Base-by-base conservation (phyloP, 2,888 invertebrate genomes). In the Drosophila mimetica region DNA sequence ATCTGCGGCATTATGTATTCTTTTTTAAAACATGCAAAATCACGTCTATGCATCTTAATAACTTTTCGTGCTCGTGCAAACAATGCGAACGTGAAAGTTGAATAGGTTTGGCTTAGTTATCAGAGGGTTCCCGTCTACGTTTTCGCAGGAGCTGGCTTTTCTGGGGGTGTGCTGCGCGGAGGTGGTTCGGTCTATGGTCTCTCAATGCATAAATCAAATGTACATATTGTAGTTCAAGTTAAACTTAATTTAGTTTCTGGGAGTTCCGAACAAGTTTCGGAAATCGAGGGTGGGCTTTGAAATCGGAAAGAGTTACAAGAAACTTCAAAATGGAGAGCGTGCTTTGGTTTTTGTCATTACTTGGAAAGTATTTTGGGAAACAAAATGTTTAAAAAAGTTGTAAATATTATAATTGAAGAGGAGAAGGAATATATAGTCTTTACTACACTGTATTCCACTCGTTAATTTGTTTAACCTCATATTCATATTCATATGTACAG, bases 11-110 rank as follows among this genome's bases (percentile, higher is more conserved):
- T 70, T 70, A 52, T 65, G 64, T 63, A 63, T 70, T 59, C 67
- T 61, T 66, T 79, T 77, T 72, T 67, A 72, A 78, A 74, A 75
- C 73, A 84, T 81, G 81, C 81, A 81, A 71, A 78, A 79, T 82
- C 81, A 82, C 81, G 81, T 82, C 77, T 79, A 79, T 77, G 82
- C 74, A 84, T 80, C 84, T 81, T 81, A 81, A 81, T 84, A 81
- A 83, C 84, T 84, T 80, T 83, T 84, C 81, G 81, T 84, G 81
- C 79, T 79, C 75, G 73, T 58, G 85, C 81, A 81, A 84, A 81
- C 81, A 80, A 80, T 80, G 78, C 71, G 71, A 84, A 82, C 81
- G 80, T 83, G 83, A 77, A 81, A 81, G 71, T 80, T 79, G 83
- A 71, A 76, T 82, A 75, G 83, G 73, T 82, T 82, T 70, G 63